These are phyloP conservation scores for Urocitellus parryii DNA, from an alignment of 2,113 vertebrate species.

Conservation along the genomic window DNA sequence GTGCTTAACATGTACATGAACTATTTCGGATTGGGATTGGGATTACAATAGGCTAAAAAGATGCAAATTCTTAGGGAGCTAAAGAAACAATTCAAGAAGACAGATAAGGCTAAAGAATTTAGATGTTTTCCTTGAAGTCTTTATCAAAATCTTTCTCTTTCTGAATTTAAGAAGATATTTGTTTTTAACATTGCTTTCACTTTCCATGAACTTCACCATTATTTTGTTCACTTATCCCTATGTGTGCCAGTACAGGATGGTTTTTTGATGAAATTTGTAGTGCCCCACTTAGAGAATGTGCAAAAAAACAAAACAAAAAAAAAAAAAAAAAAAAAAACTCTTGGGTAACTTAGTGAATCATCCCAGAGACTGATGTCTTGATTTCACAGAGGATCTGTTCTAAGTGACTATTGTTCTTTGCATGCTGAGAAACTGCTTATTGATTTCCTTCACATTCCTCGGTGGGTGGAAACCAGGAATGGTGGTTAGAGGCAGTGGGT, in stretches of 20 bases:
- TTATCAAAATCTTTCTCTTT: conserved; percentile 92
- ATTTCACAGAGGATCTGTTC: conserved; percentile 94
- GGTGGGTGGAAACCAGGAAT: conserved; percentile 91
- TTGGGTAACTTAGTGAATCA: conserved; percentile 93
- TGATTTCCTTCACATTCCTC: conserved; percentile 93
- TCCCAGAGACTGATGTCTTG: conserved; percentile 92
- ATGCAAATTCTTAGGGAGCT: not conserved
- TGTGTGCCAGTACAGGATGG: conserved; percentile 93
- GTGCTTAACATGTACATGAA: not conserved
- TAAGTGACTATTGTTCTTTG: conserved; percentile 94
- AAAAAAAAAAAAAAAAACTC: conserved; percentile 81
- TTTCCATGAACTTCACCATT: conserved; percentile 90
- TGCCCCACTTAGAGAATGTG: conserved; percentile 93
- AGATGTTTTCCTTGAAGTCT: conserved; percentile 88
- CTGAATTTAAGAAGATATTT: conserved; percentile 93
- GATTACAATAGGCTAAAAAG: not conserved
- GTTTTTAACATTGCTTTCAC: conserved; percentile 91
- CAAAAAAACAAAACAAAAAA: no score
- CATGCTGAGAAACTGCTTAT: conserved; percentile 92
- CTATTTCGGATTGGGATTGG: not conserved
- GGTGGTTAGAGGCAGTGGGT: conserved; percentile 91
- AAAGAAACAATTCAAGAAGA: not conserved
- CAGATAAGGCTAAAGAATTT: conserved; percentile 37
- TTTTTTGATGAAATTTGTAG: conserved; percentile 93
- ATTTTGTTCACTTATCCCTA: conserved; percentile 94